These are phyloP conservation scores for Branchellion lobata DNA, from an alignment of 2,888 invertebrate species.

Conservation along the genomic window DNA sequence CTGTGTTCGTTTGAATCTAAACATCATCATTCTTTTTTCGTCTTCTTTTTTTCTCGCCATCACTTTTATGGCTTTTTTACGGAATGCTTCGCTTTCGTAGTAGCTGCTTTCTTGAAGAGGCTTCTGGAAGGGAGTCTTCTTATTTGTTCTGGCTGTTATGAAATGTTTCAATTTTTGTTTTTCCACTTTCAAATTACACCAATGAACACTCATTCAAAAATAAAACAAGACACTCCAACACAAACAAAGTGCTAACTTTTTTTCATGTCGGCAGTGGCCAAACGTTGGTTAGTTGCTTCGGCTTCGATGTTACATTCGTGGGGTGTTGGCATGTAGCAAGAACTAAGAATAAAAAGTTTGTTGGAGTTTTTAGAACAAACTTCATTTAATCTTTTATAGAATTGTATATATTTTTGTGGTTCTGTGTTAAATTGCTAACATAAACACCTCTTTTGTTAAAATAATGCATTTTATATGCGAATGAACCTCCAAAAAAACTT, in stretches of 20 bases:
- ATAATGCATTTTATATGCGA: neutral
- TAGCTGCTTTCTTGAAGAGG: neutral
- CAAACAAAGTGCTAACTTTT: too few relatives aligned
- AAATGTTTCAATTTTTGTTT: neutral
- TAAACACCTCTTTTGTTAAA: too few relatives aligned
- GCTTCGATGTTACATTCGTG: constrained; percentile 1
- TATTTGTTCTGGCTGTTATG: neutral
- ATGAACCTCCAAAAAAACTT: neutral
- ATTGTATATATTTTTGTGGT: too few relatives aligned
- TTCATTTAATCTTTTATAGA: too few relatives aligned
- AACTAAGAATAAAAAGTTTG: neutral
- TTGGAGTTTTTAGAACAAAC: too few relatives aligned
- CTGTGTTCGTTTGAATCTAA: neutral
- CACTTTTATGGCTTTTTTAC: neutral
- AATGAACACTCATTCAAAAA: neutral
- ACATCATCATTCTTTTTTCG: neutral
- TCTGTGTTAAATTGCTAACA: too few relatives aligned
- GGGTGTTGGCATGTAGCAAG: neutral
- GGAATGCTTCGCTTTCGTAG: neutral
- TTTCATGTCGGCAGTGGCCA: neutral
- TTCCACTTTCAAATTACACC: too few relatives aligned
- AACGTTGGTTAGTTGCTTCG: neutral
- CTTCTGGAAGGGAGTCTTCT: too few relatives aligned
- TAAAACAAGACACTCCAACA: too few relatives aligned
- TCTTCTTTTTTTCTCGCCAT: constrained; percentile 4